Base-by-base conservation (phyloP, 2,888 invertebrate species). In the Spilarctia lutea region DNA sequence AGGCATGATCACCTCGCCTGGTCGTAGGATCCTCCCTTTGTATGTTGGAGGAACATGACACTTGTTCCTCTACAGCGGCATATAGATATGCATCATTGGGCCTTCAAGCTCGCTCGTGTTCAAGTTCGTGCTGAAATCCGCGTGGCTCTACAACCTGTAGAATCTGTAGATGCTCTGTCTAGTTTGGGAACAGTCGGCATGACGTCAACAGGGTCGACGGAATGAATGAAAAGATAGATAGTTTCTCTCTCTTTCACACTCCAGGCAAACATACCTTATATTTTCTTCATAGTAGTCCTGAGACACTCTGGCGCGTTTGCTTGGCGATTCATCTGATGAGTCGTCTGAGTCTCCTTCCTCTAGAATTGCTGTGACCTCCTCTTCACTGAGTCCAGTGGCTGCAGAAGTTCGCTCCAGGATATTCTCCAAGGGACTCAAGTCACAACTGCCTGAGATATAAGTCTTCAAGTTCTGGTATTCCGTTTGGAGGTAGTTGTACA, bases 311-410 rank as follows among this genome's bases (percentile, higher is more conserved):
- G 6, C 60, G 13, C 30, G 60, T 63, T 63, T 63, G 1, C 30
- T 63, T 13, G 27, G 6, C 13, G 42, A 13, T 13, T 30, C 60
- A 18, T 18, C 16, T 27, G 27, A 1, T 4, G 27, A 63, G 16
- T 68, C n/a, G 24, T 20, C 10, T 11, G 24, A n/a, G 0, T 56
- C 39, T 27, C 10, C 33, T 16, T 18, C 56, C 48, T 48, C 24
- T 30, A 70, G 42, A 11, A 74, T 45, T 0, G 8, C 13, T 1
- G 10, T 16, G 11, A 74, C 66, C 11, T 52, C 45, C 8, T 45
- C 30, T 11, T 70, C 66, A n/a, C 56, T 66, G 24, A 66, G 65
- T 0, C 74, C 70, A 3, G 74, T 70, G 27, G 74, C 74, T 27
- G 52, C 30, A 30, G 74, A 65, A 13, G 74, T 74, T 18, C 74